A percentile compares a stretch with the other conserved stretches of the same genome.
Evolutionary conservation across 2,113 vertebrate genomes (phyloP).

Genomic region (Chlorodrepanis virens): DNA sequence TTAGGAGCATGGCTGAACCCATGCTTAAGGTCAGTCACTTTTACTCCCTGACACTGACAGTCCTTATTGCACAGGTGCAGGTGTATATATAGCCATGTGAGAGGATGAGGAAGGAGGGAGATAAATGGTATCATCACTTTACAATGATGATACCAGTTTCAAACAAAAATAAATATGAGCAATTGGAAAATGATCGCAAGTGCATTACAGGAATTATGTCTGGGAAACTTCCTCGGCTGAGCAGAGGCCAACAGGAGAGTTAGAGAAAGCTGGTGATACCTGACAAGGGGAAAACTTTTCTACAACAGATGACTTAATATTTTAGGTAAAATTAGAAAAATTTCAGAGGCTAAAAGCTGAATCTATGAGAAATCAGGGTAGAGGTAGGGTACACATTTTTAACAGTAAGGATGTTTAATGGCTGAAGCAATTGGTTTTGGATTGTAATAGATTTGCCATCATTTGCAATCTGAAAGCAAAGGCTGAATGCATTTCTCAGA

Average conservation of each 20-base stretch:
- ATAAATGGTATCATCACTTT: not conserved
- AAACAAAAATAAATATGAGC: not conserved
- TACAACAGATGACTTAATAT: not conserved
- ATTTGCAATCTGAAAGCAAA: not conserved
- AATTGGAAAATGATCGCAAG: not conserved
- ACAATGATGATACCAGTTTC: not conserved
- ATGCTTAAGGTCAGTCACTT: not conserved
- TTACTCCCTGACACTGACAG: not conserved
- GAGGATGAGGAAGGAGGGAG: not conserved
- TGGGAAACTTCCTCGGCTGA: not conserved
- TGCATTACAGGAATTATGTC: not conserved
- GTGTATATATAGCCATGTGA: not conserved
- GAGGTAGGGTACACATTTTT: not conserved
- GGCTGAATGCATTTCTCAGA: not conserved
- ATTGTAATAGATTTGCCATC: not conserved
- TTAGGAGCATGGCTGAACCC: not conserved
- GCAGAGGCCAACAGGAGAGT: not conserved
- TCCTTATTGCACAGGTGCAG: not conserved
- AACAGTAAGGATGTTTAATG: not conserved
- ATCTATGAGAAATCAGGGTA: not conserved
- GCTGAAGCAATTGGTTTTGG: not conserved
- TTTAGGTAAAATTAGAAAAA: not conserved
- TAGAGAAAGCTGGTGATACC: not conserved
- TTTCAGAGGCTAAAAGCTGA: not conserved
- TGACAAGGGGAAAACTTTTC: not conserved